Base-by-base conservation (phyloP, 2,113 vertebrate genomes). In the Lagopus muta region DNA sequence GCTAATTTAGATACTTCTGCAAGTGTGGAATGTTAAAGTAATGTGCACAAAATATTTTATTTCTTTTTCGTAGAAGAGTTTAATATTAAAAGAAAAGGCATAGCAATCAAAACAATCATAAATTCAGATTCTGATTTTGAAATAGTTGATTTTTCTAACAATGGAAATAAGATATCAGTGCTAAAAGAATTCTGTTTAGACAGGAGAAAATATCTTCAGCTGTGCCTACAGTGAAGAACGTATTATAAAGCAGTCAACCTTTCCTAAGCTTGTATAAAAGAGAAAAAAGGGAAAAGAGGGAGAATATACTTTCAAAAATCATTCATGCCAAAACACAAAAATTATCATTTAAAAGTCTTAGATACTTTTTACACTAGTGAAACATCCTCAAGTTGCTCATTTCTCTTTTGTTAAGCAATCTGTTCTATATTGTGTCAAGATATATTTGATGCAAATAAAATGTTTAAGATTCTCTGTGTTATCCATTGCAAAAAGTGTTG, bases 381-480 rank as follows among this genome's bases (percentile, higher is more conserved):
- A 95, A 93, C 90, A 66, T 93, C 86, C 87, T 93, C 88, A 77
- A 94, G 58, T 75, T 78, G 62, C 81, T 93, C 75, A 92, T 88
- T 92, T 94, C 62, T 88, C 58, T 93, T 93, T 91, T 97, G 77
- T 71, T 91, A 90, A 96, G 95, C 10, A 72, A 78, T 13, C 66
- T 67, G 1, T 48, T 40, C 64, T 86, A 82, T 64, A 82, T 65
- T 8, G 10, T 94, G 92, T 94, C 94, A 95, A 91, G 69, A 88
- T 92, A 80, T 73, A 92, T 96, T 85, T 91, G 73, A 95, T 58
- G 80, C 34, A 94, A 85, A 92, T 93, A 94, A 96, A 94, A 89
- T 66, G 82, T 93, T 90, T 43, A 95, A 97, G 93, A 81, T 88
- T 73, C 75, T 97, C 83, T 82, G 87, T 93, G 96, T 96, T 97